Base-by-base conservation (phyloP, 2,888 invertebrate species). In the Megaustenia siamemsis region DNA sequence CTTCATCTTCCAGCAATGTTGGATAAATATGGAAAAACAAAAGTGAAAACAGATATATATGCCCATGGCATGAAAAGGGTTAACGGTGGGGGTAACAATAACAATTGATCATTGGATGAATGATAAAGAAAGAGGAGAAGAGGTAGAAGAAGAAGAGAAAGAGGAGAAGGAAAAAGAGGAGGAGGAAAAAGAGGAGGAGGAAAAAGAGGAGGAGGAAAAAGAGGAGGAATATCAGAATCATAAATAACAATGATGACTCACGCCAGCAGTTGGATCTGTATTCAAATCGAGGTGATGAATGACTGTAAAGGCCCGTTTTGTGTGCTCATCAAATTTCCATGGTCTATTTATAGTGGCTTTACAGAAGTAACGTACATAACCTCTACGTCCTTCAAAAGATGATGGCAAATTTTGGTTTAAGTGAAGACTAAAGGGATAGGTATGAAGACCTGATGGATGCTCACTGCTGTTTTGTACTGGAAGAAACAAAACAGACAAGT, bases 311-410 rank as follows among this genome's bases (percentile, higher is more conserved):
- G 96, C 96, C 94, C 96, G 96, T 94, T 97, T 97, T 76, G 96
- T 96, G 90, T 97, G 97, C 91, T 97, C 96, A 94, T 98, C 97
- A 92, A 96, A 96, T 91, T 97, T 96, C 96, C 97, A 97, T 1
- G 97, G 96, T 28, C 97, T 95, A 91, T 97, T 97, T 38, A 98
- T 94, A 0, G 96, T 96, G 0, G 97, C 96, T 94, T 96, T 97
- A 43, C 97, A 95, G n/a, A 96, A 96, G 92, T 98, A 98, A 38
- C 97, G 95, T 63, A 98, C 98, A 97, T 93, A 95, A 95, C 91
- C 96, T 10, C 90, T 87, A 0, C 87, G 87, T 8, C 93, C 93
- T 83, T 93, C 93, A 86, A 91, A 93, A 40, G 93, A 93, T 8
- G 92, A 91, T 5, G 93, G 93, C 18, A 91, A 79, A 21, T 87